A percentile compares a stretch with the other conserved stretches of the same genome.
phyloP scores from a whole-genome alignment of 2,888 invertebrate genomes.

The Alloscopus bannaensis region DNA sequence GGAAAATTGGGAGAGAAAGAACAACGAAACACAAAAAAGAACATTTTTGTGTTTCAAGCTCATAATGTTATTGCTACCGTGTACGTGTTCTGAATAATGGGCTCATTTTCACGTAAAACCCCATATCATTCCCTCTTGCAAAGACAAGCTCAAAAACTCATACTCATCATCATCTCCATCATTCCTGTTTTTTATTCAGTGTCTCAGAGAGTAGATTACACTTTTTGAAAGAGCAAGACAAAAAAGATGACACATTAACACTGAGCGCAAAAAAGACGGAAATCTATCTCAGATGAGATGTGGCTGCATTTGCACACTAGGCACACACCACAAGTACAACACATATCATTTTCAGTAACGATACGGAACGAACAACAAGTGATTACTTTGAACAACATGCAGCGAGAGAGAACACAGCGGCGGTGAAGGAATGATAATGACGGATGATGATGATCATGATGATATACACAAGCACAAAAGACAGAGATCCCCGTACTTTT shows the following conservation, averaged over 20 bases:
- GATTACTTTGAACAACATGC: constrained; percentile 12
- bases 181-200: constrained; percentile 20
- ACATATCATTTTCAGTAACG: constrained; percentile 21
- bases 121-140: too few relatives aligned
- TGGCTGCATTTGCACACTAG: not conserved
- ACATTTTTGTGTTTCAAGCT: constrained; percentile 1
- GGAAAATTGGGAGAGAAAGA: constrained; percentile 1
- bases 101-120: constrained; percentile 20
- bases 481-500: not conserved
- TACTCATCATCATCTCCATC: constrained; percentile 5
- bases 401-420: constrained; percentile 21
- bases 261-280: not conserved
- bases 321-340: not conserved
- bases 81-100: constrained; percentile 46
- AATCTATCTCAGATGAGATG: not conserved
- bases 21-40: not conserved
- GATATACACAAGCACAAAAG: too few relatives aligned
- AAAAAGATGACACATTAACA: constrained; percentile 35
- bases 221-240: constrained; percentile 10
- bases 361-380: constrained; percentile 19
- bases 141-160: constrained; percentile 11
- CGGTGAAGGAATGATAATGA: constrained; percentile 35
- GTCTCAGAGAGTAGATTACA: constrained; percentile 21
- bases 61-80: constrained; percentile 36
- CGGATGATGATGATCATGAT: constrained; percentile 17